Percentiles rank a stretch among this genome's conserved stretches.
These are phyloP conservation scores for Leptarthrus brevirostris DNA, from an alignment of 2,888 invertebrate species.

Conservation along the genomic window DNA sequence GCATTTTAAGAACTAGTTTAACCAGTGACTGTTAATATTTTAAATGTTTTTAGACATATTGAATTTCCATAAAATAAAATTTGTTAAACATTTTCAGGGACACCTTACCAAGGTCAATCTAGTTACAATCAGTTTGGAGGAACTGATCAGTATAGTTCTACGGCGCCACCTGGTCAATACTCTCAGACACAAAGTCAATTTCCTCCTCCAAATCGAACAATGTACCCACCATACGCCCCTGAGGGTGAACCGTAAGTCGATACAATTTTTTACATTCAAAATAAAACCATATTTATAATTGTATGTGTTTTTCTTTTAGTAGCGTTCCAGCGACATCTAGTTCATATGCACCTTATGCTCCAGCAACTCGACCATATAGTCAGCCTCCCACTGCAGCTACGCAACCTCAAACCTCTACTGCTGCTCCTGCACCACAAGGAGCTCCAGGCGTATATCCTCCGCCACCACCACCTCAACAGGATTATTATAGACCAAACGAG, in stretches of 20 bases:
- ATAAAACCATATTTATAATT: too few relatives aligned
- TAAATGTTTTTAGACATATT: neutral
- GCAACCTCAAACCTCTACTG: slow-evolving; percentile 68
- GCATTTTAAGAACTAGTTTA: neutral
- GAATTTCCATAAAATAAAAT: neutral
- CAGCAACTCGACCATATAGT: slow-evolving; percentile 62
- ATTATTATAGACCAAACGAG: slow-evolving; percentile 70
- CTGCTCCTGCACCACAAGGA: slow-evolving; percentile 67
- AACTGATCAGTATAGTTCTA: slow-evolving; percentile 72
- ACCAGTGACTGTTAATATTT: neutral
- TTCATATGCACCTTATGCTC: slow-evolving; percentile 64
- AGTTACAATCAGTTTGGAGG: slow-evolving; percentile 77
- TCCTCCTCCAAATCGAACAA: slow-evolving; percentile 79
- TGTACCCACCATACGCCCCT: slow-evolving; percentile 82
- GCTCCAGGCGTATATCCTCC: slow-evolving; percentile 67
- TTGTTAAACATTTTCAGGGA: slow-evolving; percentile 57
- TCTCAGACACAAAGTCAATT: slow-evolving; percentile 71
- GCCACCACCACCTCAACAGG: slow-evolving; percentile 69
- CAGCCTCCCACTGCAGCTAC: slow-evolving; percentile 68
- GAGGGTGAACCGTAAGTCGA: slow-evolving; percentile 74
- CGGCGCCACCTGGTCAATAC: slow-evolving; percentile 71
- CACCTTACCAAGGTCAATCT: slow-evolving; percentile 74
- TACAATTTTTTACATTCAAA: neutral
- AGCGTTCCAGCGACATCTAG: slow-evolving; percentile 65
- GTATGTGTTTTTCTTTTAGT: slow-evolving; percentile 46